Percentiles rank a stretch among this genome's conserved stretches.
phyloP scores from a whole-genome alignment of 2,888 invertebrate species.

The Platycheirus rosarum region DNA sequence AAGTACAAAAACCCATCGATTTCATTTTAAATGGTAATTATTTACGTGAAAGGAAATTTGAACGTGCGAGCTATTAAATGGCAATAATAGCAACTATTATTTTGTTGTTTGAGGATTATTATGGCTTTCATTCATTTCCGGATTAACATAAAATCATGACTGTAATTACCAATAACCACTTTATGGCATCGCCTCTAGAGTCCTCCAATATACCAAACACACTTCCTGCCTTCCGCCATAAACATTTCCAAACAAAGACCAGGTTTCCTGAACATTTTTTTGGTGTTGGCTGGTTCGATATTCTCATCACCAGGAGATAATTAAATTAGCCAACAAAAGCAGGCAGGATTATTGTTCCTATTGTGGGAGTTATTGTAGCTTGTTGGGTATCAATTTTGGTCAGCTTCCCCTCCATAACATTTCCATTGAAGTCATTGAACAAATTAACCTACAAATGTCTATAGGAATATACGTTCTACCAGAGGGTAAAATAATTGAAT shows the following conservation, averaged over 20 bases:
- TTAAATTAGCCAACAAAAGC: conserved; percentile 73
- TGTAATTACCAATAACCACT: conserved; percentile 63
- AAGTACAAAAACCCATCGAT: conserved; percentile 13
- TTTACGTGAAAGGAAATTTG: conserved; percentile 43
- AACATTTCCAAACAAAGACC: conserved; percentile 36
- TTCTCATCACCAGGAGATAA: conserved; percentile 50
- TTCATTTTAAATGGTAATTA: conserved; percentile 50
- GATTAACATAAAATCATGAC: conserved; percentile 69
- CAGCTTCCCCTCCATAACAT: conserved; percentile 8
- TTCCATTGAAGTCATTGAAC: not conserved
- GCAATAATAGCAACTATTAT: conserved; percentile 60
- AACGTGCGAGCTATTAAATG: conserved; percentile 41
- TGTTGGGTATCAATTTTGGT: conserved; percentile 11
- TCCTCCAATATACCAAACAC: no score
- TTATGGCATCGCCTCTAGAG: conserved; percentile 30
- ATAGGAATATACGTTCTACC: not conserved
- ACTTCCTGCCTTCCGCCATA: not conserved
- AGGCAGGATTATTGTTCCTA: conserved; percentile 68
- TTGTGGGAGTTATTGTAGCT: conserved; percentile 11
- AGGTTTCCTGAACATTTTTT: conserved; percentile 11
- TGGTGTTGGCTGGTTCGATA: not conserved
- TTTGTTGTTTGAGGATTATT: conserved; percentile 66
- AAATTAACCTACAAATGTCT: not conserved
- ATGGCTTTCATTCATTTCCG: conserved; percentile 68
- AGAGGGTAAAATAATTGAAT: conserved; percentile 66